Conservation (phyloP, 2,113 vertebrate genomes). For the Peromyscus maniculatus region DNA sequence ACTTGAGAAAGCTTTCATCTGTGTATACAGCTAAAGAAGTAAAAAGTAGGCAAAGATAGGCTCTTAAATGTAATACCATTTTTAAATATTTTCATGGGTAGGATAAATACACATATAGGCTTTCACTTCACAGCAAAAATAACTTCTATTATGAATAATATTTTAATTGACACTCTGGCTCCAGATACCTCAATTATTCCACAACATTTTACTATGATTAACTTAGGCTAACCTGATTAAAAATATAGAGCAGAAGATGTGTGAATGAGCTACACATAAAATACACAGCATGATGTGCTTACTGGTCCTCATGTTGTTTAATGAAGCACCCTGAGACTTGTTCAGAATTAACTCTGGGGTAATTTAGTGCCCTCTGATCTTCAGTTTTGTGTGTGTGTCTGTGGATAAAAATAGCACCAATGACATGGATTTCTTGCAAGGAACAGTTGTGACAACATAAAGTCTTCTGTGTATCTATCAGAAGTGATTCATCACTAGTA, state of each 20-base stretch:
- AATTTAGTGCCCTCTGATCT: background rate
- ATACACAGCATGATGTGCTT: background rate
- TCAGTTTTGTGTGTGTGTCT: background rate
- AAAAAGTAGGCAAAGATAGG: background rate
- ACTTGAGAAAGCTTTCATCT: background rate
- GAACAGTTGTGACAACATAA: background rate
- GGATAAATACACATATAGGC: background rate
- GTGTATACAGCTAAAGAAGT: background rate
- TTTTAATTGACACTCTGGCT: background rate
- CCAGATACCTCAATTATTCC: background rate
- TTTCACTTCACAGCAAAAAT: constrained; percentile 38
- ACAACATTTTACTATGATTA: background rate
- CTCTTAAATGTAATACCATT: background rate
- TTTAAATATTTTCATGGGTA: background rate
- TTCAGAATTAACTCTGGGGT: background rate
- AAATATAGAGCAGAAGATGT: background rate
- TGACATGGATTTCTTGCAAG: background rate
- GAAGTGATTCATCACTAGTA: background rate
- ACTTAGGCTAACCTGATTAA: background rate
- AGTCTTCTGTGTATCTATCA: background rate
- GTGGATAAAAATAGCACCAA: background rate
- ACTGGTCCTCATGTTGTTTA: background rate
- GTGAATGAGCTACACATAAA: background rate
- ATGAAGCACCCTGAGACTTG: background rate
- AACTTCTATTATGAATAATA: background rate